These are phyloP conservation scores for Dasyornis broadbenti DNA, from an alignment of 2,113 vertebrate species.

Conservation along the genomic window DNA sequence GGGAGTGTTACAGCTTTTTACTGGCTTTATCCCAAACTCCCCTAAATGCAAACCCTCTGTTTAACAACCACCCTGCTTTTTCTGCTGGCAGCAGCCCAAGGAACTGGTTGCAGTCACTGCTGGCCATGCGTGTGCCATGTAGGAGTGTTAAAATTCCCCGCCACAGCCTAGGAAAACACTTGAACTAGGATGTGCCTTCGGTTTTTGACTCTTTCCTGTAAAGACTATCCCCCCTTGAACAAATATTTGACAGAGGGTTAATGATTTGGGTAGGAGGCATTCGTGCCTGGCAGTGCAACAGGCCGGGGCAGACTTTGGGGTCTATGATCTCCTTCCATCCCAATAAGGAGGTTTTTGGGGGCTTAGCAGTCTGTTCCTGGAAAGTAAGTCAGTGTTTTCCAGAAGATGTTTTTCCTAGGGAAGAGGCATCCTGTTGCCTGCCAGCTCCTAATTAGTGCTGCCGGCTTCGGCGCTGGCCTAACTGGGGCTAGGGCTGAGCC, in stretches of 20 bases:
- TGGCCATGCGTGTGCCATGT: neutral
- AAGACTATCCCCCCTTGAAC: neutral
- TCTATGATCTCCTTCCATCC: neutral
- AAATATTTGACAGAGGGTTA: neutral
- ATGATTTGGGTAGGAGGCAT: neutral
- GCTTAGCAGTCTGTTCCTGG: neutral
- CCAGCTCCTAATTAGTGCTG: neutral
- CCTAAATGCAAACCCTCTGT: neutral
- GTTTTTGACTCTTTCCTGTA: neutral
- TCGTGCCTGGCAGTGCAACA: neutral
- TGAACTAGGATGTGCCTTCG: neutral
- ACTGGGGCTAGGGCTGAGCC: neutral
- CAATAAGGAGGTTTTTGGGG: neutral
- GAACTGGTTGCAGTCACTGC: neutral
- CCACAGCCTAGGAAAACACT: neutral
- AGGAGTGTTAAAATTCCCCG: neutral
- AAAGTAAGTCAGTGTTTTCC: neutral
- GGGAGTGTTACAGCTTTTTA: neutral
- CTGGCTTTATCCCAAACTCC: neutral
- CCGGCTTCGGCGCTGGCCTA: neutral
- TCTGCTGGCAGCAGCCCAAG: neutral
- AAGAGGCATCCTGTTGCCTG: neutral
- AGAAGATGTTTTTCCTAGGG: neutral
- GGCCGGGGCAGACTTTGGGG: neutral
- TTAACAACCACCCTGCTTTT: neutral